These are phyloP conservation scores for Acrobasis suavella DNA, from an alignment of 2,888 invertebrate genomes.

Conservation along the genomic window DNA sequence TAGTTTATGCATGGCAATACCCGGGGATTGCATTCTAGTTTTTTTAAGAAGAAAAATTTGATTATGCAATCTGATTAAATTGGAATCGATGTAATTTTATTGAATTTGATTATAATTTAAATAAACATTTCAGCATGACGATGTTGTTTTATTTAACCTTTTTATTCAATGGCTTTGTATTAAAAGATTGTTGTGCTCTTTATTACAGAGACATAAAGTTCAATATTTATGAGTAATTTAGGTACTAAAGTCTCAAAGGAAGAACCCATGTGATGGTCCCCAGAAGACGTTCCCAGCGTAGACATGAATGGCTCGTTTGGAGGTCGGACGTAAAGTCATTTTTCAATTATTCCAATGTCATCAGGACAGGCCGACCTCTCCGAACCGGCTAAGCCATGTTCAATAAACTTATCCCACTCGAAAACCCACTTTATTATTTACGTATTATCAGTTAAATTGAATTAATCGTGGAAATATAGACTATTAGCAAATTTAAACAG, in stretches of 20 bases:
- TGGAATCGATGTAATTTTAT: conserved; percentile 47
- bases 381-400: conserved; percentile 46
- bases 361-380: conserved; percentile 67
- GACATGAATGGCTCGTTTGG: conserved; percentile 56
- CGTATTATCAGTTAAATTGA: conserved; percentile 44
- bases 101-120: conserved; percentile 59
- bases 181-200: neutral
- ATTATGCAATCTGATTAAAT: conserved; percentile 74
- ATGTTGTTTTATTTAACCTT: conserved; percentile 43
- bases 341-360: conserved; percentile 78
- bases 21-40: conserved; percentile 76
- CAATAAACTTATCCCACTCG: conserved; percentile 37
- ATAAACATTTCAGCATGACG: conserved; percentile 71
- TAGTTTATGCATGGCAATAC: conserved; percentile 77
- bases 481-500: conserved; percentile 59
- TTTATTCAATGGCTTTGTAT: neutral
- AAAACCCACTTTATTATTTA: conserved; percentile 47
- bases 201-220: conserved; percentile 23
- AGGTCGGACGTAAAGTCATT: conserved; percentile 73
- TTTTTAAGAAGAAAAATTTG: conserved; percentile 75
- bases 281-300: conserved; percentile 50
- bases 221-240: neutral
- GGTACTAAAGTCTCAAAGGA: conserved; percentile 1
- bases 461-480: conserved; percentile 42
- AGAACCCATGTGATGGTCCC: conserved; percentile 7